Conservation (phyloP, 2,797 vertebrate species). For the Etheostoma perlongum region DNA sequence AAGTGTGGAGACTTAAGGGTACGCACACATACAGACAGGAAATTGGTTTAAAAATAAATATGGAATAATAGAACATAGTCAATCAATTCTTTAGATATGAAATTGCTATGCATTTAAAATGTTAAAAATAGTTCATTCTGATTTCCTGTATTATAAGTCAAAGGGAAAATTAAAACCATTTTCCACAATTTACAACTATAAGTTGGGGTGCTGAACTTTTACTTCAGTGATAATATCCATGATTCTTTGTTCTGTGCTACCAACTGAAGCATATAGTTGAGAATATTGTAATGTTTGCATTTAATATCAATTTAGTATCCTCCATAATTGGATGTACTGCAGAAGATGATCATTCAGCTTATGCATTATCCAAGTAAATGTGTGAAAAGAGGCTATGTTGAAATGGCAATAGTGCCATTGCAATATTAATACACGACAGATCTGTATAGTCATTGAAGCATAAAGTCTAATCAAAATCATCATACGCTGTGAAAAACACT, state of each 20-base stretch:
- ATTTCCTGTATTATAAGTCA: neutral
- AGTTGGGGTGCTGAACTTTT: constrained; percentile 17
- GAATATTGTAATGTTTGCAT: constrained; percentile 63
- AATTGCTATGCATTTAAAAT: neutral
- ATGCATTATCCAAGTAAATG: constrained; percentile 52
- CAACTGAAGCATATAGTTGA: constrained; percentile 43
- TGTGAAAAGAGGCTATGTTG: constrained; percentile 37
- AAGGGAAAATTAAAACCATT: neutral
- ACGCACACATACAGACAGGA: neutral
- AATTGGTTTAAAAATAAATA: too few species aligned
- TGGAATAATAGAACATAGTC: too few species aligned
- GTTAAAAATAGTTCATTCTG: neutral
- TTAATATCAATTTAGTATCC: constrained; percentile 44
- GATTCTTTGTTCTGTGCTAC: constrained; percentile 49
- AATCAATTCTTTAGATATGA: too few species aligned
- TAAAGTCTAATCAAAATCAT: constrained; percentile 71
- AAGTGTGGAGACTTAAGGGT: too few species aligned
- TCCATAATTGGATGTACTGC: constrained; percentile 15
- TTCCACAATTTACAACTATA: constrained; percentile 7
- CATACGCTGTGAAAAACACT: constrained; percentile 50
- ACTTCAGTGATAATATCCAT: constrained; percentile 11
- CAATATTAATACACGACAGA: constrained; percentile 58
- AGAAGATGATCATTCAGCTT: constrained; percentile 42
- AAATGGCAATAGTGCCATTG: constrained; percentile 45
- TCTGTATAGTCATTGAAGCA: constrained; percentile 51